A percentile compares a stretch with the other conserved stretches of the same genome.
Evolutionary conservation across 2,113 vertebrate genomes (phyloP).

Genomic region (Apodemus speciosus): DNA sequence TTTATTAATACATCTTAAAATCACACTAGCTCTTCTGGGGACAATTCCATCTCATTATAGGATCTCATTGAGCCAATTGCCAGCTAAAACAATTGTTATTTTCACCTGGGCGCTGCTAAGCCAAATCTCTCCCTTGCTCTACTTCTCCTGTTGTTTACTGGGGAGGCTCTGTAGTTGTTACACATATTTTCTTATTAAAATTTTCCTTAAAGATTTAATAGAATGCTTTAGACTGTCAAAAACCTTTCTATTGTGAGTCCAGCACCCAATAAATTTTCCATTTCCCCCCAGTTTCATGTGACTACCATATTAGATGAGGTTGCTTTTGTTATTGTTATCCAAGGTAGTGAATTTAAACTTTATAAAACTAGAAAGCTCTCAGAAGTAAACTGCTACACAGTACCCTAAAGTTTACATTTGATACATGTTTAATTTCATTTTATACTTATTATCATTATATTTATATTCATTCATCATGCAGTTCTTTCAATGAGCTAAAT

Average conservation of each 20-base stretch:
- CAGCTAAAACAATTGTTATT: constrained; percentile 35
- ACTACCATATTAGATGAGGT: background rate
- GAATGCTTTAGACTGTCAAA: background rate
- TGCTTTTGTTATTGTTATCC: constrained; percentile 26
- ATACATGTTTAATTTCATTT: constrained; percentile 42
- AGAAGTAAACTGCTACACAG: background rate
- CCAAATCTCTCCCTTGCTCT: background rate
- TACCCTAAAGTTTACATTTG: constrained; percentile 23
- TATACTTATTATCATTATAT: constrained; percentile 42
- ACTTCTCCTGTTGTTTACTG: background rate
- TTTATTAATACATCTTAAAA: constrained; percentile 52
- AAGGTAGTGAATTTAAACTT: constrained; percentile 46
- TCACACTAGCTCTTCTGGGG: constrained; percentile 4
- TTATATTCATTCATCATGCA: constrained; percentile 44
- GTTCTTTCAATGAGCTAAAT: constrained; percentile 50
- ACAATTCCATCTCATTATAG: background rate
- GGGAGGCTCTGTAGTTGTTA: background rate
- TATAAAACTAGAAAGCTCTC: background rate
- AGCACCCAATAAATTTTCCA: background rate
- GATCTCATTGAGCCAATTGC: background rate
- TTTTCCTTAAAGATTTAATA: constrained; percentile 31
- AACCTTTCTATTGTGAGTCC: background rate
- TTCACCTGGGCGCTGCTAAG: constrained; percentile 33
- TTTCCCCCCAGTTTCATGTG: background rate
- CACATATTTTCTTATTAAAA: background rate